Evolutionary conservation across 2,888 invertebrate species (phyloP).

Genomic region (Andricus quercusramuli): DNA sequence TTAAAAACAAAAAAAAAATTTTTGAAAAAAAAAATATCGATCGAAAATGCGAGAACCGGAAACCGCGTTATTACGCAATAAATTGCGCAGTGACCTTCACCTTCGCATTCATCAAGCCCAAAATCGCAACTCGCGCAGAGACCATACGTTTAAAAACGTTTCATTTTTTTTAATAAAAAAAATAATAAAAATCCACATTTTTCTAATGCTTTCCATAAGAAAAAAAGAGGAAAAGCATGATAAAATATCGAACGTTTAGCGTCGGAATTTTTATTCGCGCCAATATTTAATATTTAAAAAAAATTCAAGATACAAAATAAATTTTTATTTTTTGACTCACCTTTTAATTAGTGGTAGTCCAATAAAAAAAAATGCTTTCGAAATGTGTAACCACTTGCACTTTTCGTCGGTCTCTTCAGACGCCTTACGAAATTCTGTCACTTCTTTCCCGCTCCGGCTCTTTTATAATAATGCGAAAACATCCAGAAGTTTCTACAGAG

Average conservation of each 20-base stretch:
- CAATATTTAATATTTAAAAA: not conserved
- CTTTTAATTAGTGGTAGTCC: not conserved
- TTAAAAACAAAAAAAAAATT: not conserved
- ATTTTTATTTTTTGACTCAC: not conserved
- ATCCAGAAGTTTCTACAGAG: constrained; percentile 60
- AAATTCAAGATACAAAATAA: not conserved
- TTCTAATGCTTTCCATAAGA: too few species aligned
- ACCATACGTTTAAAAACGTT: not conserved
- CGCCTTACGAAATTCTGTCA: constrained; percentile 39
- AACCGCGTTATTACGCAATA: not conserved
- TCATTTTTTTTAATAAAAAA: too few species aligned
- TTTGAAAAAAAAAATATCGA: not conserved
- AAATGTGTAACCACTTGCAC: too few species aligned
- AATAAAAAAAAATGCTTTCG: not conserved
- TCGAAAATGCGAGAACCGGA: not conserved
- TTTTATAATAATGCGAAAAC: constrained; percentile 59
- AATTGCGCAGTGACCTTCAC: too few species aligned
- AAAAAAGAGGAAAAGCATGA: too few species aligned
- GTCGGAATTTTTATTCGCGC: not conserved
- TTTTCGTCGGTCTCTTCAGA: not conserved
- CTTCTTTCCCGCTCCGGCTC: constrained; percentile 18
- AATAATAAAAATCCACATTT: too few species aligned
- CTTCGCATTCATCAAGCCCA: not conserved
- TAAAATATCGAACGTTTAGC: too few species aligned
- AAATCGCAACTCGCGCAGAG: not conserved